These are phyloP conservation scores for Cheilosia urbana DNA, from an alignment of 2,888 invertebrate species.

Conservation along the genomic window DNA sequence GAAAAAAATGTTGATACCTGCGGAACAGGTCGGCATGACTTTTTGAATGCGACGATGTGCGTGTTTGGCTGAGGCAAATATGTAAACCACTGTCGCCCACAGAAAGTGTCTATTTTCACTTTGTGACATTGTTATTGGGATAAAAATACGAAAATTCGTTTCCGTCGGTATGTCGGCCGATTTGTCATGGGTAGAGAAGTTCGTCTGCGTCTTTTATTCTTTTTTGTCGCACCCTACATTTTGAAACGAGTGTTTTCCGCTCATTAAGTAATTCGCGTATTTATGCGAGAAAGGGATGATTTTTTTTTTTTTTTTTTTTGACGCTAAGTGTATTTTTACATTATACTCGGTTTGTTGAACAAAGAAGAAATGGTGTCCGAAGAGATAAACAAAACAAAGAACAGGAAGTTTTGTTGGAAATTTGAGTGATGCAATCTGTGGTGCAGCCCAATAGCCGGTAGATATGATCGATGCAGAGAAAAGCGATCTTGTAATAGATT, in stretches of 20 bases:
- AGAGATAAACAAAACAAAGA: not conserved
- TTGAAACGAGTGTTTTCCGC: not conserved
- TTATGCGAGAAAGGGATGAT: constrained; percentile 19
- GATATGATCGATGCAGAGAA: not conserved
- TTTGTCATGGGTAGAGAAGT: not conserved
- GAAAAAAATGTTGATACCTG: constrained; percentile 22
- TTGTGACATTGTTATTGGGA: constrained; percentile 40
- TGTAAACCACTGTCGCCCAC: constrained; percentile 33
- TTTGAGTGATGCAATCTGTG: constrained; percentile 3
- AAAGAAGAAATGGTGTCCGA: not conserved
- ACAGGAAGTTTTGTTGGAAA: not conserved
- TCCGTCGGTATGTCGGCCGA: constrained; percentile 14
- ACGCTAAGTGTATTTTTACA: constrained; percentile 51
- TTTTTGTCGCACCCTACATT: constrained; percentile 48
- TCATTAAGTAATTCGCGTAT: constrained; percentile 24
- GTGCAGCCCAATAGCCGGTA: not conserved
- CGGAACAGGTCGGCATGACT: constrained; percentile 5
- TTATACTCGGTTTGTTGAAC: constrained; percentile 6
- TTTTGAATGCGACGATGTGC: not conserved
- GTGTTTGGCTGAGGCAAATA: constrained; percentile 25
- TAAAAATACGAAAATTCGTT: constrained; percentile 42
- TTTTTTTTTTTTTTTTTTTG: not conserved
- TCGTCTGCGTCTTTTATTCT: constrained; percentile 1
- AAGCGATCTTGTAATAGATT: not conserved
- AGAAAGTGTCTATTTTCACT: constrained; percentile 53